Base-by-base conservation (phyloP, 1,140 invertebrate species). In the Cydia strobilella region DNA sequence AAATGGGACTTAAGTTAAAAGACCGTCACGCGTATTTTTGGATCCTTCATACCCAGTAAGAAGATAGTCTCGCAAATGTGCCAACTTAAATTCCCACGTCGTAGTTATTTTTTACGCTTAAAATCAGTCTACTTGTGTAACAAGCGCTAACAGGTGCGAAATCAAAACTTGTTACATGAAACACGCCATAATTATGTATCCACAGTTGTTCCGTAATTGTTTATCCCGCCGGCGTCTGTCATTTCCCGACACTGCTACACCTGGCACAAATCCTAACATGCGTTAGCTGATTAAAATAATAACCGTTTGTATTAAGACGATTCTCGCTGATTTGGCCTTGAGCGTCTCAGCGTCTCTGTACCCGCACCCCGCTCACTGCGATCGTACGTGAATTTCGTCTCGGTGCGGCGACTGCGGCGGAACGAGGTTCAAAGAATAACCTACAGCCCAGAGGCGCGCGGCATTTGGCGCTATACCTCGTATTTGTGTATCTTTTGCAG, bases 91-190 rank as follows among this genome's bases (percentile, higher is more conserved):
- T 59, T 59, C 54, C 20, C 54, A 59, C 18, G 54, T 59, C 20
- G 54, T n/a, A 23, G 54, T 23, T 12, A 59, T 59, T 59, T 20
- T 59, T 59, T 59, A 23, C 54, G 4, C n/a, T 59, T 23, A 3
- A 23, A 59, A 59, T 59, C 54, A 23, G 18, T 23, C 18, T 23
- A n/a, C 54, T 59, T 23, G 54, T 59, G 54, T 23, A 59, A 23
- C 51, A 18, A 54, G 51, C 18, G 35, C 31, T 69, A 39, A 69
- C 65, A 69, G 65, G 15, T 69, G 65, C 65, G 10, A 69, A 69
- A 69, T 35, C 27, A 20, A 69, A 18, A 35, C 31, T 69, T 39
- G 31, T 69, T 18, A 69, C 31, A 18, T n/a, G 23, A 31, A 31
- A 66, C 63, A 66, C 18, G 25, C 25, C 63, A 66, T 39, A n/a